Conservation (phyloP, 2,797 vertebrate species). For the Crocidura indochinensis region DNA sequence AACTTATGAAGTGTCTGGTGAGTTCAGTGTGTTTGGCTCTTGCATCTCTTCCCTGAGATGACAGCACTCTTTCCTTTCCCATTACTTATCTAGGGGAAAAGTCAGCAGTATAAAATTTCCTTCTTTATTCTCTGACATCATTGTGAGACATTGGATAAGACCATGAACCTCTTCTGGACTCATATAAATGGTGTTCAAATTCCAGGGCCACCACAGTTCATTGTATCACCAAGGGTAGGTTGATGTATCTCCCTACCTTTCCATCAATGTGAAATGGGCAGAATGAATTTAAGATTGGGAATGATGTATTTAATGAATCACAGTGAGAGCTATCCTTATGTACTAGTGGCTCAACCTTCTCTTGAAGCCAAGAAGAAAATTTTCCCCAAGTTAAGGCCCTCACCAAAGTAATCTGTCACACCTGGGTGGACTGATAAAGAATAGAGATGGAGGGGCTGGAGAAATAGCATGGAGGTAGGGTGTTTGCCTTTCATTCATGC, state of each 20-base stretch:
- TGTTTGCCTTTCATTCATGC: no score
- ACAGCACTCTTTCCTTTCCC: not conserved
- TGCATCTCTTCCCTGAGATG: not conserved
- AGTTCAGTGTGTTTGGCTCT: not conserved
- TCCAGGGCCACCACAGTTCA: not conserved
- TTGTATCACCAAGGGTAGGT: not conserved
- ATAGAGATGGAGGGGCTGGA: no score
- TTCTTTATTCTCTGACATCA: not conserved
- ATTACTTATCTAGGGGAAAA: constrained; percentile 27
- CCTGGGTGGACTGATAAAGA: no score
- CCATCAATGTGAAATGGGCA: not conserved
- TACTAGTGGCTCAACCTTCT: constrained; percentile 8
- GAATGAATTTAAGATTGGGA: constrained; percentile 4
- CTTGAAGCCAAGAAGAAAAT: constrained; percentile 46
- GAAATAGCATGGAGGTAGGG: no score
- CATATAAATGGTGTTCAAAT: constrained; percentile 1
- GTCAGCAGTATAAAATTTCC: not conserved
- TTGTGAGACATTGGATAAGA: not conserved
- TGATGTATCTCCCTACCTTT: constrained; percentile 11
- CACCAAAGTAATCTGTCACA: not conserved
- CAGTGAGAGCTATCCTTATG: not conserved
- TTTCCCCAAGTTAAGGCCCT: constrained; percentile 11
- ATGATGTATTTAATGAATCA: not conserved
- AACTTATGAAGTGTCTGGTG: no score
- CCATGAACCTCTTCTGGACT: not conserved